Conservation (phyloP, 2,888 invertebrate species). For the Epicampocera succincta region DNA sequence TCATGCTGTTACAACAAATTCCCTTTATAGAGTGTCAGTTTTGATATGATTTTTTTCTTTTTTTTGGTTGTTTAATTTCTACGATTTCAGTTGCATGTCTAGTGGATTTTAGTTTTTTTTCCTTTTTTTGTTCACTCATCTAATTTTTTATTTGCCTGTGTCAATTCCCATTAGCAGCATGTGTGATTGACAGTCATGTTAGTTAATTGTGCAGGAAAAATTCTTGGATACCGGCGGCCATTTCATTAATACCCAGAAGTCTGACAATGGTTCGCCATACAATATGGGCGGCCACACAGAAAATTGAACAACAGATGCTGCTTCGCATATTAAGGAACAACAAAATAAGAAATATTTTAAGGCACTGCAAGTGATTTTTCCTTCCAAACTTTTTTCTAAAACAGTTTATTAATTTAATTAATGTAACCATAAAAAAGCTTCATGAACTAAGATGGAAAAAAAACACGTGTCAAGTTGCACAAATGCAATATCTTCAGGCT, state of each 20-base stretch:
- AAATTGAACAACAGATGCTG: no score
- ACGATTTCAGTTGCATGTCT: constrained; percentile 41
- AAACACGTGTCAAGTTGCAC: no score
- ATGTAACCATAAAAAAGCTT: no score
- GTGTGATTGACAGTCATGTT: constrained; percentile 64
- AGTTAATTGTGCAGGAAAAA: constrained; percentile 42
- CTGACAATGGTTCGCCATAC: neutral
- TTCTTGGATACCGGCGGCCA: constrained; percentile 44
- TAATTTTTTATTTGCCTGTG: constrained; percentile 23
- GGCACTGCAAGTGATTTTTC: no score
- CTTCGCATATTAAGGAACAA: no score
- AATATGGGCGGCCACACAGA: no score
- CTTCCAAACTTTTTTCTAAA: no score
- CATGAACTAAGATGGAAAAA: no score
- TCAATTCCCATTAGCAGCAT: constrained; percentile 64
- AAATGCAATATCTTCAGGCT: no score
- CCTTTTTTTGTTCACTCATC: neutral
- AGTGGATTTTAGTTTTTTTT: neutral
- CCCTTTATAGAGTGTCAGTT: constrained; percentile 43
- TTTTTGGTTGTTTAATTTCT: constrained; percentile 33
- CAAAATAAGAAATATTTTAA: no score
- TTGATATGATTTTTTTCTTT: neutral
- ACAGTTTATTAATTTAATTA: no score
- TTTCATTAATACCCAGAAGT: constrained; percentile 51
- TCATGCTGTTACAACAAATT: constrained; percentile 17